phyloP scores from a whole-genome alignment of 2,113 vertebrate genomes.

The Andinoacara biseriatus region DNA sequence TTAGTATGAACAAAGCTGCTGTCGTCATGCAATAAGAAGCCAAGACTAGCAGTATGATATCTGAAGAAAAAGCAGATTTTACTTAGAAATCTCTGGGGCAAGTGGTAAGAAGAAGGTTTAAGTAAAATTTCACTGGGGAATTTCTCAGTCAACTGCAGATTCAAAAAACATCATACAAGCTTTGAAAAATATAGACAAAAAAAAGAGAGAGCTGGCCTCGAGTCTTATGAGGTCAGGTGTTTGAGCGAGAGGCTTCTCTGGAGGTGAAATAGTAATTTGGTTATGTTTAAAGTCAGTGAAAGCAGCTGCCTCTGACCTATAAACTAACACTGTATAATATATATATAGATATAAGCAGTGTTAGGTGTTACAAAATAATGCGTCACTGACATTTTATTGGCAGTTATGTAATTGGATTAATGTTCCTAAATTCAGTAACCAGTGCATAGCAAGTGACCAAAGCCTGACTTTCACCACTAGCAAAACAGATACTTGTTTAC shows the following conservation, averaged over 20 bases:
- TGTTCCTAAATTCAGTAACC: neutral
- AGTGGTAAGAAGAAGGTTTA: neutral
- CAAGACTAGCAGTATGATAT: slow-evolving; percentile 29
- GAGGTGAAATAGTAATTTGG: neutral
- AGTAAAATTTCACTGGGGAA: neutral
- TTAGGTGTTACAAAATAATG: neutral
- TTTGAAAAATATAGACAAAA: slow-evolving; percentile 10
- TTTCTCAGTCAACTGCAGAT: slow-evolving; percentile 19
- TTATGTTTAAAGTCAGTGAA: slow-evolving; percentile 2
- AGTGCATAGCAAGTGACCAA: neutral
- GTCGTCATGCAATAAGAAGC: slow-evolving; percentile 7
- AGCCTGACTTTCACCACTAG: neutral
- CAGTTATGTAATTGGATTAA: neutral
- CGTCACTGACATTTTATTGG: neutral
- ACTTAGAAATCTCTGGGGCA: slow-evolving; percentile 29
- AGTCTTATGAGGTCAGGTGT: slow-evolving; percentile 5
- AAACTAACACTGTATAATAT: neutral
- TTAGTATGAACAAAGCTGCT: neutral
- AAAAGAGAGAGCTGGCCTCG: neutral
- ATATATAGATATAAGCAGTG: neutral
- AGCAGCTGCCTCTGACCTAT: slow-evolving; percentile 11
- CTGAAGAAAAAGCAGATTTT: slow-evolving; percentile 32
- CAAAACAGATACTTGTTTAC: neutral
- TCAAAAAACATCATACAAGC: neutral
- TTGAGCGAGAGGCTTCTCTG: neutral